Conservation (phyloP, 2,888 invertebrate species). For the Apotomis turbidana region DNA sequence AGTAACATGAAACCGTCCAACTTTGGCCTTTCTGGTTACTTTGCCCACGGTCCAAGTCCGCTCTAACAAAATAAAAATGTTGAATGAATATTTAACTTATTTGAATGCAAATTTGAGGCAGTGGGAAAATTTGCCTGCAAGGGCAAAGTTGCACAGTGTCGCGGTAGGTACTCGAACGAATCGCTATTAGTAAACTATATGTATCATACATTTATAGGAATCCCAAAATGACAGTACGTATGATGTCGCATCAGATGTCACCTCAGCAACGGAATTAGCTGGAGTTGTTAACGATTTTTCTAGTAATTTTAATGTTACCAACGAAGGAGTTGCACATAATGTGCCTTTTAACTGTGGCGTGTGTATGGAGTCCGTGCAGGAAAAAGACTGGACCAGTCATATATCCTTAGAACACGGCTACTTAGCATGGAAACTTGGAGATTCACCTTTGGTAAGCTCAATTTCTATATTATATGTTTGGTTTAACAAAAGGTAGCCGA, state of each 20-base stretch:
- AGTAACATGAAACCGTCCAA: too few species aligned
- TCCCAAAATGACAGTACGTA: conserved; percentile 24
- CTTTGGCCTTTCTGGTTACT: too few species aligned
- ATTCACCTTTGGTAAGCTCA: conserved; percentile 36
- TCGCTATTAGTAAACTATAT: too few species aligned
- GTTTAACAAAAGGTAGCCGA: too few species aligned
- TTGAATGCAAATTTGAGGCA: too few species aligned
- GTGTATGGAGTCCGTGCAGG: conserved; percentile 1
- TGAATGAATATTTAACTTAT: too few species aligned
- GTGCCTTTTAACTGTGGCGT: conserved; percentile 10
- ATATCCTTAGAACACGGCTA: conserved; percentile 12
- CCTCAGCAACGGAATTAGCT: neutral
- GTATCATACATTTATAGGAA: conserved; percentile 1
- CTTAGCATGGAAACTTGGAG: conserved; percentile 9
- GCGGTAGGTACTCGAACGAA: too few species aligned
- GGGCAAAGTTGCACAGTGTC: too few species aligned
- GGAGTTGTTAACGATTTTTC: neutral
- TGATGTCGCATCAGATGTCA: neutral
- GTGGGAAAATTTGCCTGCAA: too few species aligned
- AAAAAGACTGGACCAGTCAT: conserved; percentile 13
- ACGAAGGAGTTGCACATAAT: neutral
- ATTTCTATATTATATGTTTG: neutral
- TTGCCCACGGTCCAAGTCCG: too few species aligned
- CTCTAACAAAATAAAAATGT: too few species aligned
- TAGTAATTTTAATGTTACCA: neutral